Base-by-base conservation (phyloP, 2,113 vertebrate genomes). In the Hoplias malabaricus region DNA sequence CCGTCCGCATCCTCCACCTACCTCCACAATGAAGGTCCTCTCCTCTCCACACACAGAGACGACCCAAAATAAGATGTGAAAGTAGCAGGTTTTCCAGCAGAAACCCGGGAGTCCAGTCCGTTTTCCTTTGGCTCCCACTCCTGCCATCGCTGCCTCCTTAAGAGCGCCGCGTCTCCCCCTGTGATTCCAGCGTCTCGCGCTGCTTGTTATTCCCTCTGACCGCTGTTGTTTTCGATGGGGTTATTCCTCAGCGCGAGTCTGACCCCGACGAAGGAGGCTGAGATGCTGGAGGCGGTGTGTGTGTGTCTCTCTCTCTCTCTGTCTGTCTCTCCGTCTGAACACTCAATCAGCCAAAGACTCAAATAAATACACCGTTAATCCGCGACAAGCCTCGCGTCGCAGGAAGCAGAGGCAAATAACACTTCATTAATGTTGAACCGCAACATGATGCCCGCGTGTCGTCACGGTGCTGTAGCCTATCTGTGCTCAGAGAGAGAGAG, bases 11-110 rank as follows among this genome's bases (percentile, higher is more conserved):
- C 62, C 53, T 68, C 23, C 69, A 78, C 85, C 61, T 86, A 93
- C 93, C 93, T 93, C 91, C 27, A 93, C 91, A 2, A 93, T 90
- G 82, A 93, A 89, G 71, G 91, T 91, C 85, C 84, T 90, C 83
- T 93, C 91, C 71, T 92, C 91, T 2, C 90, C 93, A 80, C 89
- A 90, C 11, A 91, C 89, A 1, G 89, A 91, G 2, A 93, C 86
- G 54, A 92, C 87, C 90, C 91, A 93, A 76, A 93, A 85, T 76
- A 93, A 68, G 8, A 91, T 82, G 56, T 90, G 91, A 56, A 93
- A 87, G 85, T 86, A 93, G 87, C 92, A 91, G 80, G 84, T 90
- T 73, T 88, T 92, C 91, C 92, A 93, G 82, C 90, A 87, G 71
- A 90, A 77, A 23, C 90, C 90, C 40, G 86, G 88, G 80, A 91